Base-by-base conservation (phyloP, 2,888 invertebrate species). In the Drosophila prolongata region DNA sequence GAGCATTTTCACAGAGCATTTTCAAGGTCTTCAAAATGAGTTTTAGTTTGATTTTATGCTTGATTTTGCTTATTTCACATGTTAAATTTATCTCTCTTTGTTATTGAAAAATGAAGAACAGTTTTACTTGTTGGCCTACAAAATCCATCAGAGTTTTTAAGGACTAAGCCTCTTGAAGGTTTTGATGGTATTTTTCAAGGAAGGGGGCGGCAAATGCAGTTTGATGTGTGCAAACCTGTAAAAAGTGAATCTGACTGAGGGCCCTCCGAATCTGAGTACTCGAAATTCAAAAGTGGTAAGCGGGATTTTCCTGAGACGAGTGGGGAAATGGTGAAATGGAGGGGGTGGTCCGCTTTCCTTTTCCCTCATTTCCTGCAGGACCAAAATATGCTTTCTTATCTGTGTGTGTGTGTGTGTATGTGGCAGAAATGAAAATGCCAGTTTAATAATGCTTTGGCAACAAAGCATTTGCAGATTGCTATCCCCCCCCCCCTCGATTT, bases 381-480 rank as follows among this genome's bases (percentile, higher is more conserved):
- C 60, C 58, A 68, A 73, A 82, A 78, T 78, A 68, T 79, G 53
- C 60, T 60, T 53, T 40, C 50, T 75, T 60, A 54, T 72, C 74
- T 59, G 11, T 54, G 34, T 65, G 19, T 55, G 30, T 19, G 34
- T 65, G 19, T 61, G 61, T 54, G 44, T 60, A 44, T 62, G 37
- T 56, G 59, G 56, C 74, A 64, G 82, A 85, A 82, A 85, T 80
- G 80, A 85, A 85, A 80, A 80, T 85, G 82, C 82, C 80, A 85
- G 80, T 86, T 80, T 85, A 82, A 80, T 80, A 80, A 82, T 80
- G 80, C 83, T 82, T 75, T 72, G 77, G 79, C 64, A 76, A 80
- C 86, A 80, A 80, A 80, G 79, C 83, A 80, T 85, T 80, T 86
- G 86, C 77, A 86, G 86, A 80, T 80, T 80, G 86, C 86, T 86